Conservation (phyloP, 2,888 invertebrate genomes). For the Labia minor region DNA sequence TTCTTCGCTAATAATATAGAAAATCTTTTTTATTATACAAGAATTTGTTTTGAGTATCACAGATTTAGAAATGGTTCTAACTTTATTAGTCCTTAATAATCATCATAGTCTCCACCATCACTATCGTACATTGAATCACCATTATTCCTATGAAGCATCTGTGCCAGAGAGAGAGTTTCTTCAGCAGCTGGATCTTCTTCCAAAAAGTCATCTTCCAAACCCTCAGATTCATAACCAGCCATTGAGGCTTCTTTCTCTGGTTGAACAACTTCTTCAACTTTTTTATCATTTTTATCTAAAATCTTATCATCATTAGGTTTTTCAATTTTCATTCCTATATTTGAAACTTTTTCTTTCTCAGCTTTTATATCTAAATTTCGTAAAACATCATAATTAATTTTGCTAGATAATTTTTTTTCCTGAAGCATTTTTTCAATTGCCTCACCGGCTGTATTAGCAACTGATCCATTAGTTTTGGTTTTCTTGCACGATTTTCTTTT, state of each 20-base stretch:
- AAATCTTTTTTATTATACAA: too few relatives aligned
- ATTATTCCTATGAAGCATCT: conserved; percentile 47
- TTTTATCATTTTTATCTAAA: not conserved
- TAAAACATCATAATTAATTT: conserved; percentile 95
- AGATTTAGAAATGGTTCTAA: too few relatives aligned
- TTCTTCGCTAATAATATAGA: too few relatives aligned
- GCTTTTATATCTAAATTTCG: conserved; percentile 54
- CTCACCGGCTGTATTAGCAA: conserved; percentile 62
- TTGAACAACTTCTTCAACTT: not conserved
- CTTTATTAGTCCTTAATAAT: too few relatives aligned
- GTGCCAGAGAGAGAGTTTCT: conserved; percentile 36
- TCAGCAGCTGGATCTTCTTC: conserved; percentile 30
- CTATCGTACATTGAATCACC: conserved; percentile 55
- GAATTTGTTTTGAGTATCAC: too few relatives aligned
- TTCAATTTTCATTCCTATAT: not conserved
- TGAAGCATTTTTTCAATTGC: conserved; percentile 93
- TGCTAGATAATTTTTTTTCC: conserved; percentile 89
- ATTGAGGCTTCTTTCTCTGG: too few relatives aligned
- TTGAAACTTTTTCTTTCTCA: conserved; percentile 23
- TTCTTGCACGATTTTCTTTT: conserved; percentile 56
- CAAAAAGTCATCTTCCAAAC: conserved; percentile 33
- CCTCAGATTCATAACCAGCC: conserved; percentile 31
- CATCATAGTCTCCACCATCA: conserved; percentile 50
- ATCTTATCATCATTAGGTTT: not conserved
- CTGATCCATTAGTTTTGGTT: conserved; percentile 50